These are phyloP conservation scores for Gonatopus flavifemur DNA, from an alignment of 1,140 invertebrate genomes.

Conservation along the genomic window DNA sequence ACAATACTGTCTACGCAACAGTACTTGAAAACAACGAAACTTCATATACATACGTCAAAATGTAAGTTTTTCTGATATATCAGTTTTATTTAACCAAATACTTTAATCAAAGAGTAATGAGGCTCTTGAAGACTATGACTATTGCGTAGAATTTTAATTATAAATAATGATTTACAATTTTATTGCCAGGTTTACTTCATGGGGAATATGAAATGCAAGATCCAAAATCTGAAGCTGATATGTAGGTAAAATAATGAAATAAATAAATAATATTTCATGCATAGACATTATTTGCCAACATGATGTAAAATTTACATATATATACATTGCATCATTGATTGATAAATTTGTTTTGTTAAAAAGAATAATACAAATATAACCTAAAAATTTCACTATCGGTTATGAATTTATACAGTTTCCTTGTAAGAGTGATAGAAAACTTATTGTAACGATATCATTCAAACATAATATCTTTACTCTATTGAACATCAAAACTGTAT, in stretches of 20 bases:
- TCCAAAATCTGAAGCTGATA: slow-evolving; percentile 87
- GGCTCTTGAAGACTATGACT: too few species aligned
- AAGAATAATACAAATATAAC: too few species aligned
- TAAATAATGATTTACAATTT: too few species aligned
- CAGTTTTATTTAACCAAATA: slow-evolving; percentile 1
- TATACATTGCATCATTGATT: neutral
- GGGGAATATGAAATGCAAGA: slow-evolving; percentile 93
- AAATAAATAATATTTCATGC: neutral
- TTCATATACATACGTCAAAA: slow-evolving; percentile 26
- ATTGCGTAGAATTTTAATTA: too few species aligned
- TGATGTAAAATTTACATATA: neutral
- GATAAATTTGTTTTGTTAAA: slow-evolving; percentile 10
- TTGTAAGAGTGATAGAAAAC: too few species aligned
- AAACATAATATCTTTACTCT: too few species aligned
- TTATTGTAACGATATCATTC: too few species aligned
- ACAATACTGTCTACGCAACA: slow-evolving; percentile 14
- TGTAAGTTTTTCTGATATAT: slow-evolving; percentile 18
- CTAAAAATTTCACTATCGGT: too few species aligned
- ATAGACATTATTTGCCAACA: neutral
- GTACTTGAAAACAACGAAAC: slow-evolving; percentile 6
- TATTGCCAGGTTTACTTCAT: slow-evolving; percentile 57
- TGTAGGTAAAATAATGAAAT: slow-evolving; percentile 67
- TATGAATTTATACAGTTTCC: too few species aligned
- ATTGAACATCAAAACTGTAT: too few species aligned
- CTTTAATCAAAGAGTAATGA: too few species aligned